Conservation (phyloP, 2,888 invertebrate genomes). For the Melangyna quadrimaculata region DNA sequence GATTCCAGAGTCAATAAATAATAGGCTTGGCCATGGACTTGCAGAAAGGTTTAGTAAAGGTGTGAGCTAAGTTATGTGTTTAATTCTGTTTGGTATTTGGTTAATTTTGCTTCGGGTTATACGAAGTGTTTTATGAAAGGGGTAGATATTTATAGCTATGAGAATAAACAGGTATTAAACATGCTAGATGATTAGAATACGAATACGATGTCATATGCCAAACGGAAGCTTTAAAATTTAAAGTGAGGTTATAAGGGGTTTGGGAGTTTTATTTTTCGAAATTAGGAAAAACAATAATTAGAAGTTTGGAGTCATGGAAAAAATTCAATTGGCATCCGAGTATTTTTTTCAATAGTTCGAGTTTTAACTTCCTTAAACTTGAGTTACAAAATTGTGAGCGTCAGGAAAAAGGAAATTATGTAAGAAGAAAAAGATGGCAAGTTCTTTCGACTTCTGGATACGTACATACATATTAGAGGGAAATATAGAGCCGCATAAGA, state of each 20-base stretch:
- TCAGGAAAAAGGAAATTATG: too few species aligned
- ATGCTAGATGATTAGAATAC: neutral
- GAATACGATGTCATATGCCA: neutral
- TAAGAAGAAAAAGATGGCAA: too few species aligned
- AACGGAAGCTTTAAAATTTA: neutral
- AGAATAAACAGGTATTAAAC: neutral
- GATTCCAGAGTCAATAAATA: slow-evolving; percentile 68
- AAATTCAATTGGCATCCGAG: too few species aligned
- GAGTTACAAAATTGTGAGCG: too few species aligned
- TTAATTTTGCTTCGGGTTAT: slow-evolving; percentile 56
- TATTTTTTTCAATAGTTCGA: too few species aligned
- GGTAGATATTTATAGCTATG: neutral
- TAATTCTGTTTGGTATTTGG: slow-evolving; percentile 66
- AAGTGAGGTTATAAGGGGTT: neutral
- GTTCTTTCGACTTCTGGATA: too few species aligned
- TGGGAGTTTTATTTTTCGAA: neutral
- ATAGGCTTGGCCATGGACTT: slow-evolving; percentile 48
- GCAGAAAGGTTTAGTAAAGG: slow-evolving; percentile 44
- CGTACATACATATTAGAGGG: too few species aligned
- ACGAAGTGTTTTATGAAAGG: neutral
- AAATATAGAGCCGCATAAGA: too few species aligned
- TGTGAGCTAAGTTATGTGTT: slow-evolving; percentile 58
- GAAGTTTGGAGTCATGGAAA: neutral
- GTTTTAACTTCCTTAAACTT: too few species aligned
- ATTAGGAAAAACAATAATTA: neutral